These are phyloP conservation scores for Drosophila macrothrix DNA, from an alignment of 2,888 invertebrate species.

Conservation along the genomic window DNA sequence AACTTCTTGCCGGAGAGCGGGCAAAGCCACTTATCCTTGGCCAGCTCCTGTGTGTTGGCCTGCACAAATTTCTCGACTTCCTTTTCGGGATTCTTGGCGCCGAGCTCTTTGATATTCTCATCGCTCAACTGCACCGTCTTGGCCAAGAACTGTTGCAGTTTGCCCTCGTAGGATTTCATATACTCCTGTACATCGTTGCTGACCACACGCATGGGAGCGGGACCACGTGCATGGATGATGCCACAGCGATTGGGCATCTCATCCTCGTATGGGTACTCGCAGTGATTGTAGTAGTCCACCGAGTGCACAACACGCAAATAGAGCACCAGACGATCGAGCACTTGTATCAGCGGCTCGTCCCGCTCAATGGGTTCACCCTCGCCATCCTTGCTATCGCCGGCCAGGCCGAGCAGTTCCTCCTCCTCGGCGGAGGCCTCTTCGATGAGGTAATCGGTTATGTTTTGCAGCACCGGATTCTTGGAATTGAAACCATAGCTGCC, in stretches of 20 bases:
- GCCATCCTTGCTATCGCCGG: conserved; percentile 85
- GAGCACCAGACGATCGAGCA: conserved; percentile 92
- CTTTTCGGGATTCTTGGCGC: conserved; percentile 89
- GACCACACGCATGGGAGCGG: conserved; percentile 92
- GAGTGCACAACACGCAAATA: conserved; percentile 99
- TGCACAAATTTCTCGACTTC: conserved; percentile 96
- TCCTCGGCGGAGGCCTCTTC: conserved; percentile 99
- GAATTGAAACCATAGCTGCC: conserved; percentile 89
- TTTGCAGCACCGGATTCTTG: conserved; percentile 96
- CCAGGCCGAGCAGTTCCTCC: conserved; percentile 92
- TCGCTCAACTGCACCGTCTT: conserved; percentile 90
- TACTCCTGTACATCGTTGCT: conserved; percentile 87
- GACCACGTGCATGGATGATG: conserved; percentile 98
- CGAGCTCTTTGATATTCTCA: conserved; percentile 93
- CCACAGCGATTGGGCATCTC: conserved; percentile 99
- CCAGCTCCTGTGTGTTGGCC: conserved; percentile 97
- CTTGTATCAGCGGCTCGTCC: conserved; percentile 90
- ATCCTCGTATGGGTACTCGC: conserved; percentile 99
- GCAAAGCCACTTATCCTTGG: conserved; percentile 99
- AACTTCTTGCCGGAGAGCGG: conserved; percentile 99
- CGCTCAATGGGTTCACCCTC: conserved; percentile 88
- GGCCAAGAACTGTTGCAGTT: conserved; percentile 95
- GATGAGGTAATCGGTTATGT: conserved; percentile 98
- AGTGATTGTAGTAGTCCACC: conserved; percentile 99
- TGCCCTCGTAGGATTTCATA: conserved; percentile 93